Conservation (phyloP, 2,797 vertebrate species). For the Carduelis carduelis region DNA sequence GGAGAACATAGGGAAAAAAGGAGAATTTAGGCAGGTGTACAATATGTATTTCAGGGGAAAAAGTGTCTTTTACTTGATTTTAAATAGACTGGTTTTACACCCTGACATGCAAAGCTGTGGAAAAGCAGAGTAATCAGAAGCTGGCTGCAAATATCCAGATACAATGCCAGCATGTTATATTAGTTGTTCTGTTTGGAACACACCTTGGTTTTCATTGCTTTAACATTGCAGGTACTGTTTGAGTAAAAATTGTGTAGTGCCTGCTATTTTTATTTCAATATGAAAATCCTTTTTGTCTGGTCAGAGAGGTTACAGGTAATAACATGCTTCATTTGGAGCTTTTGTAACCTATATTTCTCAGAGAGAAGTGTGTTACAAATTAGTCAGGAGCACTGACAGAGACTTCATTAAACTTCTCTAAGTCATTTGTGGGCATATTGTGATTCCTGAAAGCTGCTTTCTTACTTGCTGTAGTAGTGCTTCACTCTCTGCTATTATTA, state of each 20-base stretch:
- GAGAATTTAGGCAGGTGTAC: background rate
- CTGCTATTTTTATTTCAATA: background rate
- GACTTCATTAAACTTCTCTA: background rate
- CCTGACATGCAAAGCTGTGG: background rate
- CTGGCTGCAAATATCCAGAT: background rate
- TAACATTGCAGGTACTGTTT: background rate
- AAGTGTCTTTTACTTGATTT: background rate
- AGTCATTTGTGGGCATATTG: background rate
- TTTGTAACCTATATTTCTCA: background rate
- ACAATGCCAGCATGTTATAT: background rate
- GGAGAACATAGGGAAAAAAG: rapidly evolving
- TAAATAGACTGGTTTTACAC: background rate
- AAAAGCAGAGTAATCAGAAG: background rate
- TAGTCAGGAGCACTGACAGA: background rate
- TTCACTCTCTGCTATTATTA: background rate
- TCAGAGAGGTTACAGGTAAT: background rate
- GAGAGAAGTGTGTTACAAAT: background rate
- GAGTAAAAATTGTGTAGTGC: background rate
- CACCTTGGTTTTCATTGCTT: background rate
- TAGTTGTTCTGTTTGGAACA: background rate
- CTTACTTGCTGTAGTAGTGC: background rate
- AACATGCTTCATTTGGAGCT: background rate
- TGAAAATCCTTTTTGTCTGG: background rate
- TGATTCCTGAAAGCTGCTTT: background rate
- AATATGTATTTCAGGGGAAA: background rate